Base-by-base conservation (phyloP, 92 coral and sea anemone species). In the Phenganax subtilis region DNA sequence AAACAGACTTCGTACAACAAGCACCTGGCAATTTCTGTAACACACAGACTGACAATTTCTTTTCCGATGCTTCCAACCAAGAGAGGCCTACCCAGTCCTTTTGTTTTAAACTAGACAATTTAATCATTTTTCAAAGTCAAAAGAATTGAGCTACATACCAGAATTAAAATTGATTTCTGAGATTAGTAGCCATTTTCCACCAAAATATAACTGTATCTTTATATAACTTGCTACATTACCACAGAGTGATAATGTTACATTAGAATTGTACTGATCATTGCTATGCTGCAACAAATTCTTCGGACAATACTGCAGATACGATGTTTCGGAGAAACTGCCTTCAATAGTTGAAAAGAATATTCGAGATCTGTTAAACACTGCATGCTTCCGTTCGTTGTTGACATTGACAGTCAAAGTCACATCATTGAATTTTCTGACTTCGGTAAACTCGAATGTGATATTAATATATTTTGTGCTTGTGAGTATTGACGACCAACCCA, bases 221-320 rank as follows among this genome's bases (percentile, higher is more conserved):
- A 93, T 76, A 20, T 57, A 64, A 56, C 71, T 90, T 72, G 89
- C 94, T 55, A 72, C 62, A 65, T 90, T 71, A 65, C 57, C 81
- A 85, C 98, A 94, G 82, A 94, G 86, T 73, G 91, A 90, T 20
- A 93, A 86, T 9, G 97, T 85, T 28, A 88, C 91, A 82, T 91
- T 93, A 37, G 30, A 60, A 86, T 80, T 87, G 30, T 55, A 14
- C 44, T 29, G 25, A 10, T 3, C 30, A 59, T 25, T 12, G 67
- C 9, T 14, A 2, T 31, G 16, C 58, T 3, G 14, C 51, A 29
- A 27, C 25, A 51, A 51, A 52, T 73, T 59, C 69, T 30, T 47
- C 55, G 83, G 83, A 79, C 73, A 79, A 30, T 63, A 79, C 69
- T 79, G 73, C 12, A 79, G 83, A 28, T 6, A 62, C 7, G 68